Percentiles rank a stretch among this genome's conserved stretches.
phyloP scores from a whole-genome alignment of 1,140 invertebrate species.

The Berghia stephanieae region DNA sequence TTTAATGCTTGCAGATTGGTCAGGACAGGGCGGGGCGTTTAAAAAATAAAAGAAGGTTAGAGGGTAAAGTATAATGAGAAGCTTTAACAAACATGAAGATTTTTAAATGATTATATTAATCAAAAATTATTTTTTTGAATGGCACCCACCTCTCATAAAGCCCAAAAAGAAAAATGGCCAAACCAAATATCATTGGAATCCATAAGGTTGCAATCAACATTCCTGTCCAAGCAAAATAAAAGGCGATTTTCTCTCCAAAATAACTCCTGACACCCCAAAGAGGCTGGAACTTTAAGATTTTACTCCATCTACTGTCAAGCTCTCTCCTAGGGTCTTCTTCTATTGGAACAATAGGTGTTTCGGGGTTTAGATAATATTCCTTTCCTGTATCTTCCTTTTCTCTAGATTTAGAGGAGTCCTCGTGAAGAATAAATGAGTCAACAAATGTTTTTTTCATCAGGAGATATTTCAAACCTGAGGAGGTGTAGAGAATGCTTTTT shows the following conservation, averaged over 20 bases:
- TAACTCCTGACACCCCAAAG: slow-evolving; percentile 67
- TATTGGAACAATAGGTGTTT: neutral
- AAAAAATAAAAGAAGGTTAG: too few relatives aligned
- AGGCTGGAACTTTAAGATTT: slow-evolving; percentile 62
- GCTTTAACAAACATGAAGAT: too few relatives aligned
- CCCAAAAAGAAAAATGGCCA: slow-evolving; percentile 65
- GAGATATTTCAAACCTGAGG: slow-evolving; percentile 62
- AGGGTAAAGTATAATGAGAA: too few relatives aligned
- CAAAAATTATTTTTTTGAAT: neutral
- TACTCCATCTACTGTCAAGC: slow-evolving; percentile 58
- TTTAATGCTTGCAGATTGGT: too few relatives aligned
- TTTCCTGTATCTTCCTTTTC: slow-evolving; percentile 30
- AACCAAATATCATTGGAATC: slow-evolving; percentile 66
- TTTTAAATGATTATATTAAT: neutral
- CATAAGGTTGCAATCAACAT: slow-evolving; percentile 61
- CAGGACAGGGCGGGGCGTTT: too few relatives aligned
- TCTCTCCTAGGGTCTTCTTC: slow-evolving; percentile 47
- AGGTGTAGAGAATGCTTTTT: too few relatives aligned
- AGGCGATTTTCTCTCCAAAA: slow-evolving; percentile 68
- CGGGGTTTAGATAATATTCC: slow-evolving; percentile 27
- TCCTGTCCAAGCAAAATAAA: slow-evolving; percentile 68
- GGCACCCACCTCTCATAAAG: slow-evolving; percentile 55
- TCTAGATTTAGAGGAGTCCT: slow-evolving; percentile 49
- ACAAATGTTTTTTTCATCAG: slow-evolving; percentile 61
- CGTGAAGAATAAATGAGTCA: slow-evolving; percentile 64